These are phyloP conservation scores for Poeciliopsis prolifica DNA, from an alignment of 2,113 vertebrate species.

Conservation along the genomic window DNA sequence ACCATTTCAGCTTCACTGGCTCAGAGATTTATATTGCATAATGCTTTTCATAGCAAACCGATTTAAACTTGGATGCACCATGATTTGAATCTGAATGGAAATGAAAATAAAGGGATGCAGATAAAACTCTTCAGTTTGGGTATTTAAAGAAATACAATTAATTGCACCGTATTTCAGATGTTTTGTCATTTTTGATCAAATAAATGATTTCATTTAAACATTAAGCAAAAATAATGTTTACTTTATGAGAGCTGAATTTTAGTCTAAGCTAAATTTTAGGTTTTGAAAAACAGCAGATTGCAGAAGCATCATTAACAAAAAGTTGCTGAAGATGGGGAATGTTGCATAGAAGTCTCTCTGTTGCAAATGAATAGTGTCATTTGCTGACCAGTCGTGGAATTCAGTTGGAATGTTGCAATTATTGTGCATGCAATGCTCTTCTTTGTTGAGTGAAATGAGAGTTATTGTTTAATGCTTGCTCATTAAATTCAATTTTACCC, in stretches of 20 bases:
- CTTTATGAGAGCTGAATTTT: not conserved
- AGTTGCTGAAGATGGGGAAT: no score
- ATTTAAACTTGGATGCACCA: not conserved
- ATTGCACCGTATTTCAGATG: not conserved
- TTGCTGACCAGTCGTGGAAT: slow-evolving; percentile 21
- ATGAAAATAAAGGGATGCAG: not conserved
- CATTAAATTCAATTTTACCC: slow-evolving; percentile 44
- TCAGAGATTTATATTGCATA: not conserved
- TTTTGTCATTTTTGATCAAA: not conserved
- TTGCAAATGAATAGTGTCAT: slow-evolving; percentile 7
- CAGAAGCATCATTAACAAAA: no score
- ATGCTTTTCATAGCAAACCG: not conserved
- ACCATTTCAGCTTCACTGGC: no score
- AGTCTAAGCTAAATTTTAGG: not conserved
- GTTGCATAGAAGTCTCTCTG: slow-evolving; percentile 1
- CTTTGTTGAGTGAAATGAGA: slow-evolving; percentile 29
- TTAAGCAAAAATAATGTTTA: not conserved
- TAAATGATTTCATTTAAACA: not conserved
- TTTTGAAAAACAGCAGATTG: no score
- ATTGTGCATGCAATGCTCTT: slow-evolving; percentile 18
- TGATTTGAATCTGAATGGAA: not conserved
- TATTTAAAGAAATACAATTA: no score
- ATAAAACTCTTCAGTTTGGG: not conserved
- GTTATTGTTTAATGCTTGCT: slow-evolving; percentile 23
- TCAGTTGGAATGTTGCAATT: slow-evolving; percentile 39